These are phyloP conservation scores for Eupithecia insigniata DNA, from an alignment of 2,888 invertebrate genomes.

Conservation along the genomic window DNA sequence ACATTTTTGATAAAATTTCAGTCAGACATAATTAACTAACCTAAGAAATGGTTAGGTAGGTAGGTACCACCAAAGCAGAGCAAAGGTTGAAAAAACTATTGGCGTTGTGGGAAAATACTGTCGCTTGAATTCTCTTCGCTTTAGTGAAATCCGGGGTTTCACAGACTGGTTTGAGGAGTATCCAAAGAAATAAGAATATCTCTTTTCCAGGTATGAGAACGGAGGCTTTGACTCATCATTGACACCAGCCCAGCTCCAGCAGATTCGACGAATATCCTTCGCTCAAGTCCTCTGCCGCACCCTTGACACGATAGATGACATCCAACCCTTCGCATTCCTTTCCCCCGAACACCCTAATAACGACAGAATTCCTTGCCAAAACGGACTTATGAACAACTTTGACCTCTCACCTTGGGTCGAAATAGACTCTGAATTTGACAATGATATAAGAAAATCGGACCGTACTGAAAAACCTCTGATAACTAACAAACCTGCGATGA, in stretches of 20 bases:
- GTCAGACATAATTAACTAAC: neutral
- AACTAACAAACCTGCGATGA: conserved; percentile 51
- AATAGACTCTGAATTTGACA: conserved; percentile 68
- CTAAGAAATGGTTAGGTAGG: neutral
- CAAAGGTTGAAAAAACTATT: neutral
- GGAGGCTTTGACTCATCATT: conserved; percentile 89
- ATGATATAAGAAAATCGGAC: conserved; percentile 70
- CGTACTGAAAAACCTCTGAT: conserved; percentile 57
- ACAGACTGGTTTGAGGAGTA: neutral
- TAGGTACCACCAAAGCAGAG: neutral
- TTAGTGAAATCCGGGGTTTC: neutral
- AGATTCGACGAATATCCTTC: conserved; percentile 88
- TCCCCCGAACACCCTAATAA: conserved; percentile 85
- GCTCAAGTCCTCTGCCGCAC: conserved; percentile 89
- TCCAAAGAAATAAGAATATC: neutral
- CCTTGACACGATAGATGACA: conserved; percentile 85
- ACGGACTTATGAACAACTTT: conserved; percentile 82
- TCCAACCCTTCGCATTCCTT: conserved; percentile 89
- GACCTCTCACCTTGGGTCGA: conserved; percentile 87
- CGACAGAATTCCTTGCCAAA: conserved; percentile 83
- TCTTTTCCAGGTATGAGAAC: conserved; percentile 88
- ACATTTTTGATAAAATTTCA: neutral
- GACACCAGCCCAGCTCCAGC: conserved; percentile 89
- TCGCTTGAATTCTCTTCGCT: neutral
- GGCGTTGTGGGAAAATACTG: neutral